phyloP scores from a whole-genome alignment of 2,797 vertebrate species.

The Myotis pilosus region DNA sequence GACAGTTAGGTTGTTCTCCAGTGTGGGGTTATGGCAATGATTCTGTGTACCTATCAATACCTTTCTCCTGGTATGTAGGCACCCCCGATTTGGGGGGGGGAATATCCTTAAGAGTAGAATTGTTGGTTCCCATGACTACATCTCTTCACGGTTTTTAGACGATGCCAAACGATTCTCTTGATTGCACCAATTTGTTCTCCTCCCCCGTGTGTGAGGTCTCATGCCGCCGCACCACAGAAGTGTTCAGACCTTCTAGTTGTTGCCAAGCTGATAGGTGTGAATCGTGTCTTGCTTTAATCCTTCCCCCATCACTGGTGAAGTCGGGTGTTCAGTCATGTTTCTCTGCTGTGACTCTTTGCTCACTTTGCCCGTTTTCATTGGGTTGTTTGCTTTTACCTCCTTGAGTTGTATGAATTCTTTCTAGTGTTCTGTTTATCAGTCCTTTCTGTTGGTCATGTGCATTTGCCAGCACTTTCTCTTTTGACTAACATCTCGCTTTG shows the following conservation, averaged over 20 bases:
- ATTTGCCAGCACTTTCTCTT: background rate
- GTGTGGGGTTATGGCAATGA: background rate
- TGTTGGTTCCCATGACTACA: background rate
- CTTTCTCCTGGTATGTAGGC: background rate
- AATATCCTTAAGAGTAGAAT: background rate
- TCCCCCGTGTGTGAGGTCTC: background rate
- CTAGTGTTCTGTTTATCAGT: background rate
- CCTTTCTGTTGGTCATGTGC: background rate
- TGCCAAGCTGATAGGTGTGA: background rate
- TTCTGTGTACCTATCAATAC: background rate
- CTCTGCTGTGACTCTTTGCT: background rate
- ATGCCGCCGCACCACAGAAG: background rate
- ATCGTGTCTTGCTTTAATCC: background rate
- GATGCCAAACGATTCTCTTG: too few relatives aligned
- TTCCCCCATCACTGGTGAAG: background rate
- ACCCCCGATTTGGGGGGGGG: background rate
- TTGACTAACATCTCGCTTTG: background rate
- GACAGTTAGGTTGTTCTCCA: background rate
- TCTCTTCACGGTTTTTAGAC: background rate
- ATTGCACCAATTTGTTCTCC: background rate
- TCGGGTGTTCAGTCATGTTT: background rate
- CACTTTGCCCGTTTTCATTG: background rate
- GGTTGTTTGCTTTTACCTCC: background rate
- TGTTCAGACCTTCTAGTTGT: background rate
- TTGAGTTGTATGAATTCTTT: background rate